Conservation (phyloP, 2,888 invertebrate genomes). For the Mimachlamys varia region DNA sequence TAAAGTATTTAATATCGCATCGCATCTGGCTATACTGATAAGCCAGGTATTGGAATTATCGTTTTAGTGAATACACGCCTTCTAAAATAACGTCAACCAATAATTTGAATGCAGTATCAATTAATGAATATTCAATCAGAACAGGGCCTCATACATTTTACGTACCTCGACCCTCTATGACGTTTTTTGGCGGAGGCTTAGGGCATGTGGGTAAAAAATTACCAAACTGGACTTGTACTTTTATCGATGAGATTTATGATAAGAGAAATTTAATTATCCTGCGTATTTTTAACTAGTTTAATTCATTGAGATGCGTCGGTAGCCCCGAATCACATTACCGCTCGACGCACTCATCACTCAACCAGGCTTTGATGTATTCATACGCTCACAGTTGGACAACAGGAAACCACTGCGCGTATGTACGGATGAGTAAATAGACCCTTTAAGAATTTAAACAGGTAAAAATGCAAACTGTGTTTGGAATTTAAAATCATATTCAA, state of each 20-base stretch:
- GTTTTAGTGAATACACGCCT: too few species aligned
- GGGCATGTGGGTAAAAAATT: not conserved
- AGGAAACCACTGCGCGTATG: slow-evolving; percentile 43
- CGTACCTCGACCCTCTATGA: not conserved
- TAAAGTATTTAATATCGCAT: too few species aligned
- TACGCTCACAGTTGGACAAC: slow-evolving; percentile 42
- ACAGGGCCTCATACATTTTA: not conserved
- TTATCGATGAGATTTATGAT: slow-evolving; percentile 3
- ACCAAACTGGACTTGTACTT: not conserved
- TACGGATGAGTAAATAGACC: slow-evolving; percentile 40
- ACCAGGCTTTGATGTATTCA: slow-evolving; percentile 49
- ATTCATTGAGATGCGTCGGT: slow-evolving; percentile 45
- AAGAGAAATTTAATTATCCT: not conserved
- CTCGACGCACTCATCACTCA: slow-evolving; percentile 40
- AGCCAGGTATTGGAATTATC: too few species aligned
- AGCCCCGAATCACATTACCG: slow-evolving; percentile 44
- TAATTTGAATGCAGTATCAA: not conserved
- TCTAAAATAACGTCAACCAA: not conserved
- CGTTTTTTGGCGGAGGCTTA: not conserved
- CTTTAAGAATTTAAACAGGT: not conserved
- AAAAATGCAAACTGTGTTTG: slow-evolving; percentile 37
- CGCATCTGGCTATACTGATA: too few species aligned
- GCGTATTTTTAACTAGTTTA: not conserved
- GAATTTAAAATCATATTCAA: slow-evolving; percentile 40
- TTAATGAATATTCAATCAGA: not conserved